Evolutionary conservation across 2,888 invertebrate species (phyloP).

Genomic region (Caenorhabditis sp.): DNA sequence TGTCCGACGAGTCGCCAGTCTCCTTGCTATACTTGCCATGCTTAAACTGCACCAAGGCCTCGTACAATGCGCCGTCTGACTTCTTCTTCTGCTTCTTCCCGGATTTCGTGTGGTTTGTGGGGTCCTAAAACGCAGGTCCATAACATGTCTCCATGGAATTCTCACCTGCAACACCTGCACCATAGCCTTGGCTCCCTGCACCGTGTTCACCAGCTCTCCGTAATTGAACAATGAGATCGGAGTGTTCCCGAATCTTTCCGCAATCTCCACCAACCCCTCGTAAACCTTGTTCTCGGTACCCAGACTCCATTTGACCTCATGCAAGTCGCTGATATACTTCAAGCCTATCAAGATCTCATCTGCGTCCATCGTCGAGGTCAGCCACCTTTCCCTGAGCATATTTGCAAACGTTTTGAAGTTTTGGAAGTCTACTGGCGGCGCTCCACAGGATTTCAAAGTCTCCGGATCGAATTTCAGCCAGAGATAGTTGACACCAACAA

Average conservation of each 20-base stretch:
- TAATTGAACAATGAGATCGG: conserved; percentile 62
- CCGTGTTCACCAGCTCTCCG: conserved; percentile 53
- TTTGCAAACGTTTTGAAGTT: conserved; percentile 62
- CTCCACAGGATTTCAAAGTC: conserved; percentile 32
- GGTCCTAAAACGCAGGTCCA: conserved; percentile 27
- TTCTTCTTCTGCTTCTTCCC: conserved; percentile 35
- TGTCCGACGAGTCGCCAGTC: conserved; percentile 64
- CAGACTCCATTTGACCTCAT: conserved; percentile 53
- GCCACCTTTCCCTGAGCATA: conserved; percentile 67
- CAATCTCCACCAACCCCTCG: conserved; percentile 50
- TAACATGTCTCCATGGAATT: neutral
- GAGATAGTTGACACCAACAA: conserved; percentile 61
- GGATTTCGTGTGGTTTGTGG: neutral
- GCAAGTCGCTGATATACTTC: conserved; percentile 71
- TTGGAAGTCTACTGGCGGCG: conserved; percentile 38
- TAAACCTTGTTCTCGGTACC: conserved; percentile 58
- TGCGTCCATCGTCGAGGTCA: conserved; percentile 63
- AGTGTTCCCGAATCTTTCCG: conserved; percentile 43
- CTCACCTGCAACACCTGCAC: conserved; percentile 21
- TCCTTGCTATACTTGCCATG: conserved; percentile 68
- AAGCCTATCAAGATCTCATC: conserved; percentile 70
- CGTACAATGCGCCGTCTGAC: conserved; percentile 59
- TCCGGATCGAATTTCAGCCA: conserved; percentile 67
- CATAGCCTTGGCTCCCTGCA: conserved; percentile 33
- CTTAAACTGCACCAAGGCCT: conserved; percentile 64